phyloP scores from a whole-genome alignment of 2,888 invertebrate genomes.

The Heliconius charithonia region DNA sequence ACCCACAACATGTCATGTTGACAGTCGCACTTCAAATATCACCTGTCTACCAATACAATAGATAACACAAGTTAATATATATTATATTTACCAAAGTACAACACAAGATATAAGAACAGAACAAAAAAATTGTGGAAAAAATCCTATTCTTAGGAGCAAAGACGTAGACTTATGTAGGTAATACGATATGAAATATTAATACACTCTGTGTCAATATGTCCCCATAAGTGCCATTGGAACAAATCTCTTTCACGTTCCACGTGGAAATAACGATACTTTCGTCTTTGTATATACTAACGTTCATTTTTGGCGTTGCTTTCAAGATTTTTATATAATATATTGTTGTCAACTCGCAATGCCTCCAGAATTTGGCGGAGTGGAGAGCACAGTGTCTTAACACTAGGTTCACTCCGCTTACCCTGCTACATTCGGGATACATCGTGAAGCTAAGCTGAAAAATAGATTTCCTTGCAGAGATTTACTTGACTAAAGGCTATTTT shows the following conservation, averaged over 20 bases:
- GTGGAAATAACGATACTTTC: background rate
- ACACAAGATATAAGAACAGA: background rate
- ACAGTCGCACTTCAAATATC: too few relatives aligned
- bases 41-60: background rate
- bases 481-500: background rate
- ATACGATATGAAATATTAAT: conserved; percentile 28
- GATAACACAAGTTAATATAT: background rate
- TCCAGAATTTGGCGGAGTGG: too few relatives aligned
- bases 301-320: background rate
- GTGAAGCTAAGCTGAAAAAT: background rate
- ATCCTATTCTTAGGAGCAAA: background rate
- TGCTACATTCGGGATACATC: too few relatives aligned
- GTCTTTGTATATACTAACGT: background rate
- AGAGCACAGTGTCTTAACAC: too few relatives aligned
- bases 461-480: too few relatives aligned
- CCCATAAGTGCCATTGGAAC: conserved; percentile 13
- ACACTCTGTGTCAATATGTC: conserved; percentile 15
- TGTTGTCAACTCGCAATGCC: background rate
- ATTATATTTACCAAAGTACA: background rate
- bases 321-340: too few relatives aligned
- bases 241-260: conserved; percentile 1
- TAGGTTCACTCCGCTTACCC: too few relatives aligned
- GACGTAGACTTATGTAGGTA: background rate
- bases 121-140: background rate
- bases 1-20: too few relatives aligned